phyloP scores from a whole-genome alignment of 1,140 invertebrate genomes.

The Tenebrio molitor region DNA sequence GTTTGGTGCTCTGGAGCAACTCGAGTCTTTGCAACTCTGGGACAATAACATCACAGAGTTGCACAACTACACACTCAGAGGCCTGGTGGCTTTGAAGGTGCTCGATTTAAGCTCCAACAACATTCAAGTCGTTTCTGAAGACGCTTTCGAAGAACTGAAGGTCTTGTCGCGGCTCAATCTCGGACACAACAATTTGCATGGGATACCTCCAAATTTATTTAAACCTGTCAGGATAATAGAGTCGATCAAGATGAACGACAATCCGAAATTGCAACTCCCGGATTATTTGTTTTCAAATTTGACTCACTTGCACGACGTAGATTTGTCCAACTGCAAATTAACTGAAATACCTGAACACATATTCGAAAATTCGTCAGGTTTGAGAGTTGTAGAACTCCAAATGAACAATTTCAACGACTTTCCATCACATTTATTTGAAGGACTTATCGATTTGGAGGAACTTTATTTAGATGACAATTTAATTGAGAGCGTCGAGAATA shows the following conservation, averaged over 20 bases:
- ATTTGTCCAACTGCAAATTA: no score
- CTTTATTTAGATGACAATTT: constrained; percentile 6
- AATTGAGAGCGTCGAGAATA: background rate
- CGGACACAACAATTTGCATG: background rate
- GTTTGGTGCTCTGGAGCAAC: background rate
- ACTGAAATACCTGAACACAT: background rate
- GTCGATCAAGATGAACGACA: no score
- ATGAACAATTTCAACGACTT: constrained; percentile 16
- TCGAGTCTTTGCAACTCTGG: background rate
- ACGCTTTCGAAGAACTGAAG: background rate
- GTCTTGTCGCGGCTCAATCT: background rate
- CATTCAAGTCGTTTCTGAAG: background rate
- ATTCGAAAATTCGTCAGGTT: constrained; percentile 62
- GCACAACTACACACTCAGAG: background rate
- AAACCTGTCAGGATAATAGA: no score
- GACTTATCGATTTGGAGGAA: background rate
- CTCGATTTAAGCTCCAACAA: constrained; percentile 2
- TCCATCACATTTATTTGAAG: constrained; percentile 6
- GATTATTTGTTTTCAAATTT: no score
- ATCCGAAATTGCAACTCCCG: no score
- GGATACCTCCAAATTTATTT: no score
- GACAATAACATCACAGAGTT: background rate
- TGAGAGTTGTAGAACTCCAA: constrained; percentile 57
- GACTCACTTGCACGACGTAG: no score
- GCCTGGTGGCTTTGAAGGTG: background rate